These are phyloP conservation scores for Sebastiscus albofasciatus DNA, from an alignment of 2,797 vertebrate species.

Conservation along the genomic window DNA sequence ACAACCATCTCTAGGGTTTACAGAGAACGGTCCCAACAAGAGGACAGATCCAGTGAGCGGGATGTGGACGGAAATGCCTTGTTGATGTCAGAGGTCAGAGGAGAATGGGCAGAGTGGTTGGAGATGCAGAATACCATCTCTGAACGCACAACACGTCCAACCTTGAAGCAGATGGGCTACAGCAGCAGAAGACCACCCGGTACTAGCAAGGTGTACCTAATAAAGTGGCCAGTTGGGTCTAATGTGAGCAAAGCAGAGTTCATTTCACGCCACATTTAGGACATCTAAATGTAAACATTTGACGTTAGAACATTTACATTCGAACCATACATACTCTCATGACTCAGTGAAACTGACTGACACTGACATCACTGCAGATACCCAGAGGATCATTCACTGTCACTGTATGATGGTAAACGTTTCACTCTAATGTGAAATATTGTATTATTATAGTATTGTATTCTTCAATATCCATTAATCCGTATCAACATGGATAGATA, in stretches of 20 bases:
- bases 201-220: too few relatives aligned
- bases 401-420: background rate
- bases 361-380: background rate
- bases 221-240: background rate
- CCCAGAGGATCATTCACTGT: background rate
- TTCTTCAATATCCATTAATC: background rate
- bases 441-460: background rate
- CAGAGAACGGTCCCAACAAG: too few relatives aligned
- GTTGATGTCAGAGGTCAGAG: too few relatives aligned
- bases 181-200: too few relatives aligned
- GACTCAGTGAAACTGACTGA: background rate
- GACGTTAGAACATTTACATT: background rate
- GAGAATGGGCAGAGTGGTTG: too few relatives aligned
- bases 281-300: background rate
- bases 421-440: constrained; percentile 16
- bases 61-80: too few relatives aligned
- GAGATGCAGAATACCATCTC: too few relatives aligned
- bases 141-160: too few relatives aligned
- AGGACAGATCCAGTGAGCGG: too few relatives aligned
- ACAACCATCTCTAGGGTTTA: too few relatives aligned
- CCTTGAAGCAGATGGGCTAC: too few relatives aligned
- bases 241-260: background rate
- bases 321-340: background rate
- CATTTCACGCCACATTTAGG: background rate
- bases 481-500: background rate